Evolutionary conservation across 2,888 invertebrate species (phyloP).

Genomic region (Galerucella nymphaeae): DNA sequence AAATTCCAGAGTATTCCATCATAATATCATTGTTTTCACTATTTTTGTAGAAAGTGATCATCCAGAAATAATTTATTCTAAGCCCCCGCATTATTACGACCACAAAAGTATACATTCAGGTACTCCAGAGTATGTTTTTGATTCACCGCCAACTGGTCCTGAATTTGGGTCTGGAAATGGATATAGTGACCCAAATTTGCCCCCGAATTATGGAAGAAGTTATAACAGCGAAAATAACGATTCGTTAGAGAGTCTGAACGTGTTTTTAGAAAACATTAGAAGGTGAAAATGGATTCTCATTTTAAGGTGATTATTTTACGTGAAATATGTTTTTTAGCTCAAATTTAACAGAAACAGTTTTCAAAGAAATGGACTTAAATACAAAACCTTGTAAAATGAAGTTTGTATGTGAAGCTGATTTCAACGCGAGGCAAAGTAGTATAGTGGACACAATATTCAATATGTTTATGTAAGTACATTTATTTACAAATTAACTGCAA

Average conservation of each 20-base stretch:
- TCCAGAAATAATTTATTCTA: slow-evolving; percentile 10
- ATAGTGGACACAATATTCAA: slow-evolving; percentile 49
- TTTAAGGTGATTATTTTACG: no score
- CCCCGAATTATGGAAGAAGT: slow-evolving; percentile 15
- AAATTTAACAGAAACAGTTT: slow-evolving; percentile 58
- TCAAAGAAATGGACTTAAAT: slow-evolving; percentile 58
- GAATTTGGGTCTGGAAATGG: neutral
- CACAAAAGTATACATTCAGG: slow-evolving; percentile 21
- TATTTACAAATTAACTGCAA: neutral
- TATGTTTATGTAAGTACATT: slow-evolving; percentile 51
- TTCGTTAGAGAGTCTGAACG: slow-evolving; percentile 16
- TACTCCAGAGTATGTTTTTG: slow-evolving; percentile 3
- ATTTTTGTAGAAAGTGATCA: slow-evolving; percentile 3
- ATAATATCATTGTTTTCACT: neutral
- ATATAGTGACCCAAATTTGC: slow-evolving; percentile 2
- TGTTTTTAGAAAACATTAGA: slow-evolving; percentile 22
- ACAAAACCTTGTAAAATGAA: slow-evolving; percentile 64
- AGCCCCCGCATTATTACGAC: slow-evolving; percentile 22
- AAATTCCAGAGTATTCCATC: neutral
- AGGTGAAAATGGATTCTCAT: slow-evolving; percentile 8
- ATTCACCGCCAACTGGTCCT: slow-evolving; percentile 4
- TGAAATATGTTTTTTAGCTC: neutral
- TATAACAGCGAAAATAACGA: neutral
- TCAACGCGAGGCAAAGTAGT: slow-evolving; percentile 61
- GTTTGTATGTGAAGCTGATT: slow-evolving; percentile 68